These are phyloP conservation scores for Caenorhabditis latens DNA, from an alignment of 1,140 invertebrate species.

Conservation along the genomic window DNA sequence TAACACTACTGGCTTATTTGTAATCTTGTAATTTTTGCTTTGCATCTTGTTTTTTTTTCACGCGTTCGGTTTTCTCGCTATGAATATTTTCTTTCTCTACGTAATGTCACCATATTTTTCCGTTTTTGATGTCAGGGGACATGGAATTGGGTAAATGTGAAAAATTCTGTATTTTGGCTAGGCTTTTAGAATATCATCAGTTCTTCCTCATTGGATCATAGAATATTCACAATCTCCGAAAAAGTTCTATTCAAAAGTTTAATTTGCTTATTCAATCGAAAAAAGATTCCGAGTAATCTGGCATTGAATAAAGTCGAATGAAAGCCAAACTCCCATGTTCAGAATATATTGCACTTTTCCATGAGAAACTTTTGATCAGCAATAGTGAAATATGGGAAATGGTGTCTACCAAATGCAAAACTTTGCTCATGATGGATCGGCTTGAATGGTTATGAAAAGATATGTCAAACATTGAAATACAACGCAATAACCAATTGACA, in stretches of 20 bases:
- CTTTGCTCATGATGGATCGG: conserved; percentile 51
- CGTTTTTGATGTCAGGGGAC: neutral
- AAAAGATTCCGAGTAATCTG: neutral
- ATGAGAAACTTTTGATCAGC: conserved; percentile 50
- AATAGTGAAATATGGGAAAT: conserved; percentile 30
- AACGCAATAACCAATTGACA: conserved; percentile 47
- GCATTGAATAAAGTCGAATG: neutral
- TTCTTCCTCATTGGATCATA: too few species aligned
- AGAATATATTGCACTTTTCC: conserved; percentile 14
- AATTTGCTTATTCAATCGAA: neutral
- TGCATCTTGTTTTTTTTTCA: neutral
- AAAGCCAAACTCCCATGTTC: neutral
- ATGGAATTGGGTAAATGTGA: neutral
- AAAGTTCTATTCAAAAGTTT: neutral
- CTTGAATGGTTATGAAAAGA: conserved; percentile 34
- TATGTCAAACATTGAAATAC: conserved; percentile 47
- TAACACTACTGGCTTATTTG: conserved; percentile 32
- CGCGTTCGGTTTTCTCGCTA: neutral
- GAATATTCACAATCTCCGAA: too few species aligned
- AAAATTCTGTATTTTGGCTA: too few species aligned
- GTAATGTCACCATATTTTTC: neutral
- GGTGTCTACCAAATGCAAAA: conserved; percentile 39
- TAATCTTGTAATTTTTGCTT: conserved; percentile 32
- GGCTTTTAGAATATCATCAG: too few species aligned
- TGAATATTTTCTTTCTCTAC: neutral